Percentiles rank a stretch among this genome's conserved stretches.
Evolutionary conservation across 2,888 invertebrate species (phyloP).

Genomic region (Macrophya alboannulata): DNA sequence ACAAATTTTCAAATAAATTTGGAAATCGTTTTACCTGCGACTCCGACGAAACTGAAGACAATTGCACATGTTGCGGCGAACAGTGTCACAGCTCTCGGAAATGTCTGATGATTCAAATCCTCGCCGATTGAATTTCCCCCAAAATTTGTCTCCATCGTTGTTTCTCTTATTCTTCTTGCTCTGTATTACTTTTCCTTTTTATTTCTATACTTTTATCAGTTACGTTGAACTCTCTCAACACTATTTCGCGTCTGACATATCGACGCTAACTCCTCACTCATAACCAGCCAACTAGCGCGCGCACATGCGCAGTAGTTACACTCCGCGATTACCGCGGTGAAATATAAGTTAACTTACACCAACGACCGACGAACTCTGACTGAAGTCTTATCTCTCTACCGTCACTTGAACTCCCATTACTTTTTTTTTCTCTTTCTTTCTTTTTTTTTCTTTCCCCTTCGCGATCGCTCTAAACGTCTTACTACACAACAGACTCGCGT

Average conservation of each 20-base stretch:
- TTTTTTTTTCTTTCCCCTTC: background rate
- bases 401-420: conserved; percentile 50
- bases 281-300: background rate
- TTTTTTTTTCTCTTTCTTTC: background rate
- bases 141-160: conserved; percentile 7
- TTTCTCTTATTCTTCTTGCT: background rate
- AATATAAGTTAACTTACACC: background rate
- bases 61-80: conserved; percentile 91
- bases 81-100: conserved; percentile 89
- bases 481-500: background rate
- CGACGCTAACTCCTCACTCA: background rate
- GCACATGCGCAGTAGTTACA: conserved; percentile 20
- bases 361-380: conserved; percentile 27
- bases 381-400: conserved; percentile 44
- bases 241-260: conserved; percentile 1
- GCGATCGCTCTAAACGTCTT: background rate
- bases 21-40: conserved; percentile 85
- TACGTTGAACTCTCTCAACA: background rate
- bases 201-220: background rate
- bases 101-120: conserved; percentile 75
- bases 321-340: background rate
- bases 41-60: conserved; percentile 89
- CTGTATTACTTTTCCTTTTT: background rate
- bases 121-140: conserved; percentile 19
- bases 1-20: background rate